phyloP scores from a whole-genome alignment of 2,113 vertebrate species.

The Ramphastos sulfuratus region DNA sequence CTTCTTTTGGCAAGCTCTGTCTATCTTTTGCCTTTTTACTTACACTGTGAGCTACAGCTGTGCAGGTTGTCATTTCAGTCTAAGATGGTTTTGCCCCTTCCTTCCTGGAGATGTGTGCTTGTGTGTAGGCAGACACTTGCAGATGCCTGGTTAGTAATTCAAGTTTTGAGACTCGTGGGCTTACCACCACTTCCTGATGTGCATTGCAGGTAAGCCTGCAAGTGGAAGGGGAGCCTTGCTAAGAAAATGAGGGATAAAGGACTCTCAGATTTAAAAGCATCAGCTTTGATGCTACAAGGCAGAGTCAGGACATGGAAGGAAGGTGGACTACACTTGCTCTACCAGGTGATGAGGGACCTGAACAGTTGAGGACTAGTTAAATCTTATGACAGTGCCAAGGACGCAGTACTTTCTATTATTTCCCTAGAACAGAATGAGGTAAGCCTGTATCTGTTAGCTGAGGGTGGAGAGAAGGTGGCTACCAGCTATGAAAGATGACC shows the following conservation, averaged over 20 bases:
- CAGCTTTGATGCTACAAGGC: not conserved
- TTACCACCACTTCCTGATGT: conserved; percentile 36
- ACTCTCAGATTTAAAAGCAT: not conserved
- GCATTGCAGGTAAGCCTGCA: conserved; percentile 14
- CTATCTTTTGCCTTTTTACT: conserved; percentile 2
- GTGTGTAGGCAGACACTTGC: conserved; percentile 27
- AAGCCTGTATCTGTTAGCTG: not conserved
- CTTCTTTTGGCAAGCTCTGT: not conserved
- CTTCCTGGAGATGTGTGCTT: conserved; percentile 39
- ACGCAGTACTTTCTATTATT: not conserved
- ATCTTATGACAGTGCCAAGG: not conserved
- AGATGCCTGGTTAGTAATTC: conserved; percentile 18
- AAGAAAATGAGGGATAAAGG: conserved; percentile 4
- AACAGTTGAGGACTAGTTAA: not conserved
- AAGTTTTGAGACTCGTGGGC: conserved; percentile 12
- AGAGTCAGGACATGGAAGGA: not conserved
- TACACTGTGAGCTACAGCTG: not conserved
- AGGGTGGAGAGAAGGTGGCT: not conserved
- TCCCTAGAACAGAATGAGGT: not conserved
- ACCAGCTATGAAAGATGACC: not conserved
- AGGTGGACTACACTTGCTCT: not conserved
- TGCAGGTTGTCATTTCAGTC: conserved; percentile 36
- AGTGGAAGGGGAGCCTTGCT: not conserved
- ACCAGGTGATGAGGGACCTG: not conserved
- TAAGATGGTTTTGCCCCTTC: conserved; percentile 36